Evolutionary conservation across 2,888 invertebrate genomes (phyloP).

Genomic region (Caenorhabditis sp.): DNA sequence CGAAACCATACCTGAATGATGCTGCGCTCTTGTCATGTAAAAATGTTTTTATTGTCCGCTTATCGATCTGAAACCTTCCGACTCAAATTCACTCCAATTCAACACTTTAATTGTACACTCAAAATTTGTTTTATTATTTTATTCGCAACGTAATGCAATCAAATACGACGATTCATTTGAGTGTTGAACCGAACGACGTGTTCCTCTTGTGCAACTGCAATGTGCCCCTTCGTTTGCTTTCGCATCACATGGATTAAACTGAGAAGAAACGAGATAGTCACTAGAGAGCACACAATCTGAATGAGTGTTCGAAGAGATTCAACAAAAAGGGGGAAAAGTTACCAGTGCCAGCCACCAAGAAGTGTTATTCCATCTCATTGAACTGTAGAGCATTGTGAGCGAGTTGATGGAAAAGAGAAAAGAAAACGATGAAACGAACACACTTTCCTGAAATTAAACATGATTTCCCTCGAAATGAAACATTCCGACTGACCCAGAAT

Average conservation of each 20-base stretch:
- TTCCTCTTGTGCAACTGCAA: conserved; percentile 14
- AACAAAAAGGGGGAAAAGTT: no score
- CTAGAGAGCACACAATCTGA: conserved; percentile 37
- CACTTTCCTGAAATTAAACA: conserved; percentile 42
- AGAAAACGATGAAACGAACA: conserved; percentile 48
- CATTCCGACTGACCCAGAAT: conserved; percentile 47
- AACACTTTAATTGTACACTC: not conserved
- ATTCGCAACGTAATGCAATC: not conserved
- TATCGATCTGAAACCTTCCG: not conserved
- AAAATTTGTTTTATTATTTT: not conserved
- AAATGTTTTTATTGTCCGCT: conserved; percentile 1
- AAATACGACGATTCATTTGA: conserved; percentile 28
- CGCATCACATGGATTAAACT: conserved; percentile 29
- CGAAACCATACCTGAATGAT: conserved; percentile 23
- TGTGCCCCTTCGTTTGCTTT: conserved; percentile 41
- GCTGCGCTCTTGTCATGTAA: not conserved
- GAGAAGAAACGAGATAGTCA: conserved; percentile 29
- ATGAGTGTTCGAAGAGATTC: no score
- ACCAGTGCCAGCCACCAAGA: conserved; percentile 57
- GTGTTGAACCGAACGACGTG: conserved; percentile 44
- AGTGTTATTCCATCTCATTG: conserved; percentile 59
- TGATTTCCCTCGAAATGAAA: not conserved
- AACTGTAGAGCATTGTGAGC: conserved; percentile 62
- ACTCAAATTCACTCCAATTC: not conserved
- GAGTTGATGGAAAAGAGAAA: conserved; percentile 60